Base-by-base conservation (phyloP, 2,888 invertebrate genomes). In the Ormyrus rosae region DNA sequence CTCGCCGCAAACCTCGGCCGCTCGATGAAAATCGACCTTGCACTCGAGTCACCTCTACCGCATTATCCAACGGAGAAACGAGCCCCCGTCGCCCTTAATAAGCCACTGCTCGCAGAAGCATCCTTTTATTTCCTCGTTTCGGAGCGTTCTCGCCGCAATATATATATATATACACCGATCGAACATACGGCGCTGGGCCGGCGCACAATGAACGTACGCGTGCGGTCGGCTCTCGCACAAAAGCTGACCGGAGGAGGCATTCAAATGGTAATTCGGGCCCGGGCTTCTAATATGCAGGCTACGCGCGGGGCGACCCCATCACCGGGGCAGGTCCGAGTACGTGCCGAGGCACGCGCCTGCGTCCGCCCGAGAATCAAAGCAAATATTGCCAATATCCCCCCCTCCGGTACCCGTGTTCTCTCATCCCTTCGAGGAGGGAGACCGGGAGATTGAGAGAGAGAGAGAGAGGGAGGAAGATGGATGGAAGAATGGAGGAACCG, bases 371-470 rank as follows among this genome's bases (percentile, higher is more conserved):
- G 89, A 90, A 90, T 90, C 89, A 90, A 89, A 89, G 88, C 89
- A 90, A 90, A 90, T 90, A 90, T 90, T 90, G 90, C 88, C 90
- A 90, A 90, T 90, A 90, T 90, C 89, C 87, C 87, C 84, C 69
- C 73, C 69, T 69, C 34, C 55, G 56, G 34, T 34, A 2, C 34
- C 34, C 48, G 53, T 7, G 67, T 69, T 13, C 56, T 50, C 34
- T 55, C 72, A 68, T 82, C 83, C 84, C 84, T 83, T 81, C 19
- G 64, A 11, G 13, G 51, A 45, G 48, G 65, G 19, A 34, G 53
- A 80, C 79, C 83, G 75, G 63, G 83, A 6, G 13, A 6, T 45
- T 3, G 63, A 7, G 72, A 4, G 60, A 53, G 69, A 9, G 70
- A 56, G 11, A 34, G 53, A 55, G 55, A 7, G 55, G 19, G 64